A percentile compares a stretch with the other conserved stretches of the same genome.
phyloP scores from a whole-genome alignment of 2,888 invertebrate species.

The Penaeus monodon region DNA sequence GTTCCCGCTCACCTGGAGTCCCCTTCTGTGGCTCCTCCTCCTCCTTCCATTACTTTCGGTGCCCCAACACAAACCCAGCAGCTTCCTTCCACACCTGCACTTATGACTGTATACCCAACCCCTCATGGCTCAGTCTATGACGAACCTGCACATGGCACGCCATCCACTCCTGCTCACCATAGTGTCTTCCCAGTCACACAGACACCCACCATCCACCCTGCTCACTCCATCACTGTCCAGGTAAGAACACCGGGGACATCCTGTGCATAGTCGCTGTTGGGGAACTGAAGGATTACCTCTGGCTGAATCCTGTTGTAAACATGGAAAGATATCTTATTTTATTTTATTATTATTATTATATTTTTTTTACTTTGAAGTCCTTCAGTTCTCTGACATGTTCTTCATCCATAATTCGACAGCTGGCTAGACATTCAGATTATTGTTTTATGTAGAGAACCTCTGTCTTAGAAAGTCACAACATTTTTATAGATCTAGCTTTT shows the following conservation, averaged over 20 bases:
- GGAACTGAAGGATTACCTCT: background rate
- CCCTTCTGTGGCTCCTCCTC: slow-evolving; percentile 37
- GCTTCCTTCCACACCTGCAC: slow-evolving; percentile 20
- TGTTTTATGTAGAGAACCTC: no score
- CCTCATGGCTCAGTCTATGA: slow-evolving; percentile 7
- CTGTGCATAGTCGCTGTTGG: background rate
- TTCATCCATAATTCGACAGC: no score
- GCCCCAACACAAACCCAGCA: slow-evolving; percentile 25
- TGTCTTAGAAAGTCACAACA: no score
- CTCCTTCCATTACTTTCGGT: slow-evolving; percentile 38
- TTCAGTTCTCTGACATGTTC: no score
- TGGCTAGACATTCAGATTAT: no score
- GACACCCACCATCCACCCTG: slow-evolving; percentile 62
- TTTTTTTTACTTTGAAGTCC: no score
- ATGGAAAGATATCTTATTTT: no score
- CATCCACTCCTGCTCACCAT: slow-evolving; percentile 34
- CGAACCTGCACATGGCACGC: slow-evolving; percentile 23
- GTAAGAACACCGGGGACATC: slow-evolving; percentile 33
- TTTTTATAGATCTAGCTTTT: no score
- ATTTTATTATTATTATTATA: no score
- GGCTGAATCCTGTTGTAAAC: background rate
- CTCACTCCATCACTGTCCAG: slow-evolving; percentile 65
- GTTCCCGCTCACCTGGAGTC: slow-evolving; percentile 18
- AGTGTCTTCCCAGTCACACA: slow-evolving; percentile 41
- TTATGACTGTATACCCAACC: slow-evolving; percentile 29